Evolutionary conservation across 2,888 invertebrate species (phyloP), one percentile per base, ranked within the genome.

Genomic region (Drosophila nigritarsus): DNA sequence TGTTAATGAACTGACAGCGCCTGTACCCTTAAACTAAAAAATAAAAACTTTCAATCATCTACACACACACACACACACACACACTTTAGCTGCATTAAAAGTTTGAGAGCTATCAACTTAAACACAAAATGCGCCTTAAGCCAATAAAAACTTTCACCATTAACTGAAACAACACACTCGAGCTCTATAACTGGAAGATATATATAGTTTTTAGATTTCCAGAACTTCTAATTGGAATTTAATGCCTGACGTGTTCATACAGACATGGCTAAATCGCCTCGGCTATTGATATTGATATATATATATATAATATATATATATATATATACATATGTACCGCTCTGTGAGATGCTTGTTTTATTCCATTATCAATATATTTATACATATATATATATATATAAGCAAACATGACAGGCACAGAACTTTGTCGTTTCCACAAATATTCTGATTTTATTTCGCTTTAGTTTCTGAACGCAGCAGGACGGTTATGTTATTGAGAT

Each of bases 71-170:
- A 27, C 32, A 24, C 24, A n/a, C 30, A 36, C n/a, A 18, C 54
- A 20, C 58, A 48, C 50, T 53, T 51, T 9, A 55, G 45, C 59
- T 64, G 58, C 64, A 74, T 69, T 71, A 65, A 73, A 82, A 82
- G 79, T 82, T 83, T 81, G 55, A 82, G 51, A 70, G 83, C 77
- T 62, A 79, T 83, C 77, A 73, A 82, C 82, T 83, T 67, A 84
- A 83, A 84, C 74, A 74, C 55, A 59, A 63, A 79, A 67, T 63
- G 54, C 50, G 74, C 84, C 79, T 79, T 75, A 81, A 75, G 83
- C 82, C 75, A 83, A 77, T 82, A 69, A 70, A 79, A 83, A 83
- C 73, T 81, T 82, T 74, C 66, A 78, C 64, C 78, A 77, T 72
- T 30, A 34, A 34, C 34, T 3, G 5, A 34, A 34, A 24, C 20